Evolutionary conservation across 1,140 invertebrate species (phyloP).

Genomic region (Sinella curviseta): DNA sequence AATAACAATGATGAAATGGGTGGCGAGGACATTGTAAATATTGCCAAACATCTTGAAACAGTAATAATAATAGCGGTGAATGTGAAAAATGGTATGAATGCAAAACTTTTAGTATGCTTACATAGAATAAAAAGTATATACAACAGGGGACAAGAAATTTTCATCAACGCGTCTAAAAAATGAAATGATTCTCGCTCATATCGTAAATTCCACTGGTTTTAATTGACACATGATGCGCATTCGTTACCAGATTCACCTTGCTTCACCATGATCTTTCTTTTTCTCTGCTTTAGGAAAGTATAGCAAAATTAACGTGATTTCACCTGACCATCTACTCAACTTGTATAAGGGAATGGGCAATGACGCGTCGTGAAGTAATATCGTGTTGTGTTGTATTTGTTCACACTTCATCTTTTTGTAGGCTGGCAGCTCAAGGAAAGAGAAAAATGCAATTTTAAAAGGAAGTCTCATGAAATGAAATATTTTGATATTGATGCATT

Average conservation of each 20-base stretch:
- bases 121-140: too few relatives aligned
- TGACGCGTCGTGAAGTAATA: too few relatives aligned
- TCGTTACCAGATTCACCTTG: background rate
- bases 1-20: background rate
- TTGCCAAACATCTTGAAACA: background rate
- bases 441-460: background rate
- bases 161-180: too few relatives aligned
- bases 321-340: background rate
- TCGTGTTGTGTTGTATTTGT: background rate
- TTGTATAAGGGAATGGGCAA: background rate
- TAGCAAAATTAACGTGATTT: background rate
- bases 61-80: too few relatives aligned
- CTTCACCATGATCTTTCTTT: background rate
- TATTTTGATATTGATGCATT: background rate
- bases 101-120: too few relatives aligned
- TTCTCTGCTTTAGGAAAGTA: background rate
- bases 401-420: background rate
- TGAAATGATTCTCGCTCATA: background rate
- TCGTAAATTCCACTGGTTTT: constrained; percentile 10
- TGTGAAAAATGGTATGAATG: too few relatives aligned
- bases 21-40: background rate
- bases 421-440: background rate
- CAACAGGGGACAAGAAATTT: too few relatives aligned
- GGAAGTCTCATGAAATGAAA: background rate
- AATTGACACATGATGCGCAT: background rate